A percentile compares a stretch with the other conserved stretches of the same genome.
Evolutionary conservation across 2,888 invertebrate genomes (phyloP).

Genomic region (Melitaea athalia): DNA sequence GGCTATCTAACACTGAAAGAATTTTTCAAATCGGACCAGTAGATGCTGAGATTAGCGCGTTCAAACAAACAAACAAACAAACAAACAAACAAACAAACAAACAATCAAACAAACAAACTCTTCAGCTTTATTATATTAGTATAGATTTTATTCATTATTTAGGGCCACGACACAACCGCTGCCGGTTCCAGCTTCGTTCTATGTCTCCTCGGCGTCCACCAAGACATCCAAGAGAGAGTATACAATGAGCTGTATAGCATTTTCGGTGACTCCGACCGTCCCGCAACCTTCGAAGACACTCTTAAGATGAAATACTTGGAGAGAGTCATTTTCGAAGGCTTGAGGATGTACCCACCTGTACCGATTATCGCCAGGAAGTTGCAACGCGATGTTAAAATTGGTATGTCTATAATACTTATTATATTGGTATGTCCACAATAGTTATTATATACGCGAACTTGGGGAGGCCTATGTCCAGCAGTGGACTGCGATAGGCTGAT

Average conservation of each 20-base stretch:
- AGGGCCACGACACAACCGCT: slow-evolving; percentile 79
- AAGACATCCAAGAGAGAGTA: slow-evolving; percentile 89
- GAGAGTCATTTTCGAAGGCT: slow-evolving; percentile 88
- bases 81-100: no score
- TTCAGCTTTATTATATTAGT: no score
- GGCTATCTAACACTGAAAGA: no score
- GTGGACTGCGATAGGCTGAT: no score
- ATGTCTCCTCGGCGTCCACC: slow-evolving; percentile 90
- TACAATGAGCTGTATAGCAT: slow-evolving; percentile 88
- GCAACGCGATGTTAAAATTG: slow-evolving; percentile 86
- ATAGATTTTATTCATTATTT: not conserved
- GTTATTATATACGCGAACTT: no score
- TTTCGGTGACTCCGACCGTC: slow-evolving; percentile 89
- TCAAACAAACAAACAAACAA: no score
- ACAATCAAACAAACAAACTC: no score
- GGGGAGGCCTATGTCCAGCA: no score
- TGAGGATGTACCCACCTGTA: slow-evolving; percentile 90
- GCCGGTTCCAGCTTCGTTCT: slow-evolving; percentile 94
- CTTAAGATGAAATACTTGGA: slow-evolving; percentile 91
- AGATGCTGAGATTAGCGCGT: no score
- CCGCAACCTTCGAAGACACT: slow-evolving; percentile 89
- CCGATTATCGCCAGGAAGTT: slow-evolving; percentile 89
- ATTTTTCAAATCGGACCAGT: no score
- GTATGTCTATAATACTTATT: slow-evolving; percentile 66
- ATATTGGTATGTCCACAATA: no score